Conservation (phyloP, 2,113 vertebrate species). For the Hymenochirus boettgeri region DNA sequence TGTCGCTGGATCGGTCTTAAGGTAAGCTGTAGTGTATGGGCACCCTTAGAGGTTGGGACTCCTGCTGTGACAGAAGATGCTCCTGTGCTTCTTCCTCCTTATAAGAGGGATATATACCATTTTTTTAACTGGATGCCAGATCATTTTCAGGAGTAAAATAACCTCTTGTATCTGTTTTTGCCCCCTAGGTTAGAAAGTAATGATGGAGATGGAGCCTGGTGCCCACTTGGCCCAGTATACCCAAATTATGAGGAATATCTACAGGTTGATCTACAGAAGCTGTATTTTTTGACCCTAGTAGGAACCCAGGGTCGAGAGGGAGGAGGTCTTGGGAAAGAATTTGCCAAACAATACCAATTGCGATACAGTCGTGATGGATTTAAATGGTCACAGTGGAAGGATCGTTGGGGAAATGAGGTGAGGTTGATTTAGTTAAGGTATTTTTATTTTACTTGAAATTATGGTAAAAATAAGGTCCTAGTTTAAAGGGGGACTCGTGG, state of each 20-base stretch:
- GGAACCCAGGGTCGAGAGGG: constrained; percentile 90
- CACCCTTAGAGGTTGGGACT: too few species aligned
- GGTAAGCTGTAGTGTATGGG: too few species aligned
- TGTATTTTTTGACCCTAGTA: constrained; percentile 83
- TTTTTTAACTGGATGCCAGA: too few species aligned
- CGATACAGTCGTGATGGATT: constrained; percentile 81
- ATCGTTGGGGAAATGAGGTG: constrained; percentile 83
- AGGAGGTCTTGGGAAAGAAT: constrained; percentile 85
- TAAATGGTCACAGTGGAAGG: constrained; percentile 82
- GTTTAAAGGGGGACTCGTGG: too few species aligned
- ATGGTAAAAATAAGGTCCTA: too few species aligned
- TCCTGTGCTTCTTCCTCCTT: too few species aligned
- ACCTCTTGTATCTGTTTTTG: too few species aligned
- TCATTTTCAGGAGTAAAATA: too few species aligned
- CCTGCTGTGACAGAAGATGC: too few species aligned
- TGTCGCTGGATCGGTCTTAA: too few species aligned
- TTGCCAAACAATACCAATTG: constrained; percentile 78
- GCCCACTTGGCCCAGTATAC: constrained; percentile 77
- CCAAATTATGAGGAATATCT: constrained; percentile 81
- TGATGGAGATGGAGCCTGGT: constrained; percentile 90
- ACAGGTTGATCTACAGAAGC: constrained; percentile 76
- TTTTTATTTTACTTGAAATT: too few species aligned
- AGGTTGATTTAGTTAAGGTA: constrained; percentile 53
- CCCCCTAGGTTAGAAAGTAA: constrained; percentile 76
- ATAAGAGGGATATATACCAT: too few species aligned